These are phyloP conservation scores for Trissolcus brochymenae DNA, from an alignment of 2,888 invertebrate genomes.

Conservation along the genomic window DNA sequence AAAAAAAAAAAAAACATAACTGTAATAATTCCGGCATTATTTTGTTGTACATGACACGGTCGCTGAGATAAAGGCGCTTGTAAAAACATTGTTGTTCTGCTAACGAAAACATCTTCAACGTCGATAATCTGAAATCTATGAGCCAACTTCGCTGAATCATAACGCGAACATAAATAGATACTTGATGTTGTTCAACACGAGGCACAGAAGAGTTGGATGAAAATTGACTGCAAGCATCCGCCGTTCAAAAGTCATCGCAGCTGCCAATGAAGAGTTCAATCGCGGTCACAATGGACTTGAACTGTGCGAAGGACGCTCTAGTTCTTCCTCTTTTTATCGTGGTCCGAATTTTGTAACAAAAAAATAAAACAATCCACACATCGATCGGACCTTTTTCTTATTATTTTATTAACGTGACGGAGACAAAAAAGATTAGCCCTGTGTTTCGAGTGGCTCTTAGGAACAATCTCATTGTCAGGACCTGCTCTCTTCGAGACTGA, in stretches of 20 bases:
- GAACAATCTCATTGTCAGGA: slow-evolving; percentile 25
- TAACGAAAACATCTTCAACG: not conserved
- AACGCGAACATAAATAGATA: slow-evolving; percentile 15
- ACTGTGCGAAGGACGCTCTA: slow-evolving; percentile 44
- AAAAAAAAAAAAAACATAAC: too few relatives aligned
- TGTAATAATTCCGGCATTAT: not conserved
- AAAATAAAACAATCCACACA: too few relatives aligned
- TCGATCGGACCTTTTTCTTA: slow-evolving; percentile 34
- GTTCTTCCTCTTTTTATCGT: slow-evolving; percentile 35
- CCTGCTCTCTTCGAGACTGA: slow-evolving; percentile 5
- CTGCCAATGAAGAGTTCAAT: slow-evolving; percentile 39
- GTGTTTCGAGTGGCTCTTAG: slow-evolving; percentile 30
- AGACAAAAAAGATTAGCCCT: slow-evolving; percentile 36
- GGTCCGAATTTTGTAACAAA: slow-evolving; percentile 34
- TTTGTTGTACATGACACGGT: not conserved
- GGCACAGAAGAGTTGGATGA: slow-evolving; percentile 24
- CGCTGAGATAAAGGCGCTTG: not conserved
- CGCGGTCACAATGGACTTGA: slow-evolving; percentile 38
- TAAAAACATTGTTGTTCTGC: not conserved
- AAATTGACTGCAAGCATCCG: slow-evolving; percentile 41
- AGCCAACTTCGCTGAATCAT: not conserved
- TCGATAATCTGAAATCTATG: slow-evolving; percentile 2
- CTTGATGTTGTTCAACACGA: slow-evolving; percentile 22
- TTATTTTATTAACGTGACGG: slow-evolving; percentile 46
- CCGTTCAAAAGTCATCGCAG: slow-evolving; percentile 35